These are phyloP conservation scores for Cyanoderma ruficeps DNA, from an alignment of 2,113 vertebrate genomes.

Conservation along the genomic window DNA sequence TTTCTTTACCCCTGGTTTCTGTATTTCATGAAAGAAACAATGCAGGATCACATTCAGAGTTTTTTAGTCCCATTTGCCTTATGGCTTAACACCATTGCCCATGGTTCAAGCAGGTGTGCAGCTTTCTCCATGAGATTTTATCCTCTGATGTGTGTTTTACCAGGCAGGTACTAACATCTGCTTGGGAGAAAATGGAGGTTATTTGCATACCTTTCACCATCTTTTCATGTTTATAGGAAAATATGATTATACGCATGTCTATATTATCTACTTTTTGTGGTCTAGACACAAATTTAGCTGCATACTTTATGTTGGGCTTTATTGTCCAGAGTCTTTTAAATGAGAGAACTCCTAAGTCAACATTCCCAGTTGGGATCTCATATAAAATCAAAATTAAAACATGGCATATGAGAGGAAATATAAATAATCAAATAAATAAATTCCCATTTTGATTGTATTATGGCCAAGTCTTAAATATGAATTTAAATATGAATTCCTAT, in stretches of 20 bases:
- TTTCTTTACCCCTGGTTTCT: not conserved
- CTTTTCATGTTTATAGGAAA: not conserved
- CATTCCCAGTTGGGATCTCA: not conserved
- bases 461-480: not conserved
- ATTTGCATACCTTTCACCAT: not conserved
- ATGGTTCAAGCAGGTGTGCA: not conserved
- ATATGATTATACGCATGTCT: not conserved
- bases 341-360: not conserved
- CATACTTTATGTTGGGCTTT: not conserved
- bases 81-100: not conserved
- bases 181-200: not conserved
- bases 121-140: not conserved
- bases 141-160: not conserved
- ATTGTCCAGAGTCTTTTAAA: not conserved
- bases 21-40: not conserved
- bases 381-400: not conserved
- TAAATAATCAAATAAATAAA: not conserved
- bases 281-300: not conserved
- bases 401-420: not conserved
- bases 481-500: not conserved
- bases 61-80: not conserved
- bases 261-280: not conserved
- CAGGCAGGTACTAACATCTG: not conserved
- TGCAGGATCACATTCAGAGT: not conserved
- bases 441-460: not conserved